A percentile compares a stretch with the other conserved stretches of the same genome.
These are phyloP conservation scores for Telmatochromis sp. DNA, from an alignment of 2,113 vertebrate genomes.

Conservation along the genomic window DNA sequence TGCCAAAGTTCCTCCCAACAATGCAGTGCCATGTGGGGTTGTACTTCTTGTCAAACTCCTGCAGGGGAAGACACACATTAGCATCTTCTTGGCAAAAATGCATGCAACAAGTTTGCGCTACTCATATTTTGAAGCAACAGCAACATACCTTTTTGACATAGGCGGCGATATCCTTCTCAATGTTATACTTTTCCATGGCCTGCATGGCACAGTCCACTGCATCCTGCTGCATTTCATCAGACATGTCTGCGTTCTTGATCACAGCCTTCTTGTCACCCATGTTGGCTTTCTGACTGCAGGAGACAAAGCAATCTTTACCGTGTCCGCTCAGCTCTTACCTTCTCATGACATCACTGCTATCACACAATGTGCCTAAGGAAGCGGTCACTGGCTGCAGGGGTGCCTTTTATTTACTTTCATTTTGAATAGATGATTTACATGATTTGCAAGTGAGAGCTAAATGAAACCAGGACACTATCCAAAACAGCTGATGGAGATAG, in stretches of 20 bases:
- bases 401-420: background rate
- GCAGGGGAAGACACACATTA: background rate
- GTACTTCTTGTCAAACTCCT: constrained; percentile 99
- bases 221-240: constrained; percentile 99
- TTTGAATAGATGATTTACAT: background rate
- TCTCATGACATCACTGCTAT: background rate
- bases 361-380: background rate
- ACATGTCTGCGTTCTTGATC: constrained; percentile 99
- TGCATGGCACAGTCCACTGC: constrained; percentile 97
- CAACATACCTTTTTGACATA: constrained; percentile 92
- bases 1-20: constrained; percentile 98
- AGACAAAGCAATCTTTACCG: background rate
- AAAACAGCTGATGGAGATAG: background rate
- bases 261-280: constrained; percentile 99
- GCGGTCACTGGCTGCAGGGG: background rate
- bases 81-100: background rate
- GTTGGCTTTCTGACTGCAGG: constrained; percentile 47
- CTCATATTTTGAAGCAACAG: background rate
- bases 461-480: background rate
- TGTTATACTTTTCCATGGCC: constrained; percentile 99
- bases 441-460: background rate
- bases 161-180: constrained; percentile 97
- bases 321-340: background rate
- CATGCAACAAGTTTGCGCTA: background rate
- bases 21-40: constrained; percentile 99